A percentile compares a stretch with the other conserved stretches of the same genome.
phyloP scores from a whole-genome alignment of 2,797 vertebrate genomes.

The Peromyscus melanophrys region DNA sequence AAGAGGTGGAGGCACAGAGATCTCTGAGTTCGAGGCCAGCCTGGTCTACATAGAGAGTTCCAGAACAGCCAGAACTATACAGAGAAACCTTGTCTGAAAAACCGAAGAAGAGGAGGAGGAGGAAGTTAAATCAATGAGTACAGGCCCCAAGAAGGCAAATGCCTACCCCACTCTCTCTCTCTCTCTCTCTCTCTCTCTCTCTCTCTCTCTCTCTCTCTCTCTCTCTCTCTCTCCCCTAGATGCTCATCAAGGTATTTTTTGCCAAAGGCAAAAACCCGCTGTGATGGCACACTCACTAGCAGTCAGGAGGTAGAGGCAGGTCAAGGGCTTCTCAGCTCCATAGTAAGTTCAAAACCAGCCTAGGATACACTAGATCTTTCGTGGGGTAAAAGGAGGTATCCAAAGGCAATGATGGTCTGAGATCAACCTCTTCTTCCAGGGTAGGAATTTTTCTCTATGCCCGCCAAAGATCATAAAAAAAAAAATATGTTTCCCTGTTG shows the following conservation, averaged over 20 bases:
- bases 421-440: neutral
- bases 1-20: neutral
- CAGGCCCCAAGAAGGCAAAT: neutral
- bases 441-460: neutral
- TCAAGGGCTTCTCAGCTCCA: neutral
- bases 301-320: neutral
- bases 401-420: neutral
- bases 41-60: neutral
- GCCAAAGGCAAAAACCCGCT: neutral
- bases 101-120: neutral
- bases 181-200: too few species aligned
- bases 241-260: neutral
- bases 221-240: neutral
- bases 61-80: neutral
- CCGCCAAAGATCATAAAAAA: neutral
- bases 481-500: neutral
- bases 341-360: neutral
- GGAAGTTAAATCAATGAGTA: neutral
- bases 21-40: neutral
- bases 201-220: too few species aligned
- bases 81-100: neutral
- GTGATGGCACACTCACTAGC: neutral
- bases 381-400: neutral
- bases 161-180: neutral
- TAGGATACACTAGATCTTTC: neutral